phyloP scores from a whole-genome alignment of 2,113 vertebrate genomes.

The Pelmatolapia mariae region DNA sequence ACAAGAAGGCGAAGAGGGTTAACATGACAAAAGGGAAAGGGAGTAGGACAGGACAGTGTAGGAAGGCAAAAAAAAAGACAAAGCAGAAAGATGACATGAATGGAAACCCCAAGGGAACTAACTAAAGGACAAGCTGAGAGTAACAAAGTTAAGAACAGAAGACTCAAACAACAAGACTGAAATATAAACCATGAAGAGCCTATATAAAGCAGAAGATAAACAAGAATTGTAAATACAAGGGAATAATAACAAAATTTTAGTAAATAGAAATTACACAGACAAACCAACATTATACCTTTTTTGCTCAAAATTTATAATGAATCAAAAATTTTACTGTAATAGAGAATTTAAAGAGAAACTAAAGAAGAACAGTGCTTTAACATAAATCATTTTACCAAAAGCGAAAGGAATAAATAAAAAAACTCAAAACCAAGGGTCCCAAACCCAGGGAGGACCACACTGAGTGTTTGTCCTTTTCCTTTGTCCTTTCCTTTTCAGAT shows the following conservation, averaged over 20 bases:
- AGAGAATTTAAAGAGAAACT: too few species aligned
- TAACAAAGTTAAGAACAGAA: background rate
- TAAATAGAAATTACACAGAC: too few species aligned
- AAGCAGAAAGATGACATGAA: background rate
- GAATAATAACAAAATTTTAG: background rate
- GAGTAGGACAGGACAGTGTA: background rate
- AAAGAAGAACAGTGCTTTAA: too few species aligned
- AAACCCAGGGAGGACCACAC: background rate
- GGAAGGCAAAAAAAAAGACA: background rate
- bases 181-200: background rate
- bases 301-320: too few species aligned
- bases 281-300: too few species aligned
- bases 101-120: background rate
- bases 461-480: background rate
- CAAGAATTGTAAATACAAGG: background rate
- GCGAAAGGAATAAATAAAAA: background rate
- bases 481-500: slow-evolving; percentile 12
- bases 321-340: too few species aligned
- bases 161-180: background rate
- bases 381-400: too few species aligned
- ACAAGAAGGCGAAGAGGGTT: background rate
- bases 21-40: background rate
- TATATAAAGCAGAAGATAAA: background rate
- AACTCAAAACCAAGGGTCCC: background rate
- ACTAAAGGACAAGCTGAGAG: background rate